phyloP scores from a whole-genome alignment of 2,888 invertebrate species.

The Sabatieria punctata region DNA sequence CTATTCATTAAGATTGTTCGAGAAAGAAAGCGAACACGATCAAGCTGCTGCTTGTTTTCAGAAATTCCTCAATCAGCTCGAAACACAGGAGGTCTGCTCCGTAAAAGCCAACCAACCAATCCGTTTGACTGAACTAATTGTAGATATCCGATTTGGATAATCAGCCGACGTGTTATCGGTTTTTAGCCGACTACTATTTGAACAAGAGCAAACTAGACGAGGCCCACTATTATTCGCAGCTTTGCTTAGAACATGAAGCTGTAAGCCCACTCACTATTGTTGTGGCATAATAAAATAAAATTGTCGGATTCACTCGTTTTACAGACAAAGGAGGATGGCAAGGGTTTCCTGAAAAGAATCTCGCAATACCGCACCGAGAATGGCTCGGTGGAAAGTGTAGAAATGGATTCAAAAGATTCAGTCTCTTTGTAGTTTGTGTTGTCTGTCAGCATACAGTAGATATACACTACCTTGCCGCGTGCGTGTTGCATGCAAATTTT shows the following conservation, averaged over 20 bases:
- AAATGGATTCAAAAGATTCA: too few relatives aligned
- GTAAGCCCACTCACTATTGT: slow-evolving; percentile 37
- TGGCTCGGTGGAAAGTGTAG: too few relatives aligned
- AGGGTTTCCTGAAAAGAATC: slow-evolving; percentile 6
- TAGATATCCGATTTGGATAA: slow-evolving; percentile 51
- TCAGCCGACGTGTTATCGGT: slow-evolving; percentile 66
- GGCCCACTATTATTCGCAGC: slow-evolving; percentile 79
- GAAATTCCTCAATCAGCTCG: slow-evolving; percentile 61
- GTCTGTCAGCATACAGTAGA: too few relatives aligned
- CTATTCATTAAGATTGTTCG: slow-evolving; percentile 53
- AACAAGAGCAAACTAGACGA: slow-evolving; percentile 62
- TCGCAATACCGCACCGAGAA: too few relatives aligned
- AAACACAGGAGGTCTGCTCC: slow-evolving; percentile 33
- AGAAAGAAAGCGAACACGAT: slow-evolving; percentile 62
- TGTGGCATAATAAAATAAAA: not conserved
- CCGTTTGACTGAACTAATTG: slow-evolving; percentile 11
- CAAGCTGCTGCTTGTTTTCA: slow-evolving; percentile 82
- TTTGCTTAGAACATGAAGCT: slow-evolving; percentile 77
- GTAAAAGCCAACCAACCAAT: slow-evolving; percentile 10
- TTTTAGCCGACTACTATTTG: slow-evolving; percentile 74
- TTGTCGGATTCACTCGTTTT: not conserved
- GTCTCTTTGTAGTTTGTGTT: too few relatives aligned
- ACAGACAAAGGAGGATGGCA: slow-evolving; percentile 10
- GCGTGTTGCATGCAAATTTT: too few relatives aligned
- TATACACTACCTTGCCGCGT: too few relatives aligned